Conservation (phyloP, 2,888 invertebrate genomes). For the Drosophila mimetica region DNA sequence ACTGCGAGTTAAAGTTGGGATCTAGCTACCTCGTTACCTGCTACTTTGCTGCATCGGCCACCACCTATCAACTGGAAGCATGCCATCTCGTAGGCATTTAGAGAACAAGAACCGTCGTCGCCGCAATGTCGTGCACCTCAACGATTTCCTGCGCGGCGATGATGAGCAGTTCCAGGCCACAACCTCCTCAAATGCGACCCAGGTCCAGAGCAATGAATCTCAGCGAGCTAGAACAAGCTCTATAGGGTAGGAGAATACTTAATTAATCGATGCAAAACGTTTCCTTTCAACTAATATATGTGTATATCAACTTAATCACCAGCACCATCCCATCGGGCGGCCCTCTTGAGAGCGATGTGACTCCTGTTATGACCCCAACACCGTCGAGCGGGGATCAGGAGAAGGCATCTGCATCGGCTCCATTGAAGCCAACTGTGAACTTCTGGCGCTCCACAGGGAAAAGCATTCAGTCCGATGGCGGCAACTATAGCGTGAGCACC, state of each 20-base stretch:
- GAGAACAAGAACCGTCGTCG: conserved; percentile 19
- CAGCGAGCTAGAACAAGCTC: not conserved
- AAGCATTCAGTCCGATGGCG: not conserved
- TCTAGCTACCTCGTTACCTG: conserved; percentile 77
- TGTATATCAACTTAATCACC: not conserved
- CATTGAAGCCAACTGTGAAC: not conserved
- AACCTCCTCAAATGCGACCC: not conserved
- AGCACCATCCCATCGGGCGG: conserved; percentile 1
- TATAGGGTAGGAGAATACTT: conserved; percentile 19
- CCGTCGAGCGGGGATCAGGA: not conserved
- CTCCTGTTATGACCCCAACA: conserved; percentile 16
- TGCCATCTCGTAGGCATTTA: conserved; percentile 75
- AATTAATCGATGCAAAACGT: too few species aligned
- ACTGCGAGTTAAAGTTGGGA: conserved; percentile 79
- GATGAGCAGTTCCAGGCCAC: not conserved
- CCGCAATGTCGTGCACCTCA: conserved; percentile 39
- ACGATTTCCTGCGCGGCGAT: conserved; percentile 46
- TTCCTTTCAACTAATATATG: too few species aligned
- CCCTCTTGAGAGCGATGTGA: conserved; percentile 9
- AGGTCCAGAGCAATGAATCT: not conserved
- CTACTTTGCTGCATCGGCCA: conserved; percentile 66
- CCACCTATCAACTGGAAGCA: conserved; percentile 76
- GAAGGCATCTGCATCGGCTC: not conserved
- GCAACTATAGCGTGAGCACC: not conserved
- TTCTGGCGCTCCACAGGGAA: not conserved